Evolutionary conservation across 2,888 invertebrate species (phyloP).

Genomic region (Morpho deidamia): DNA sequence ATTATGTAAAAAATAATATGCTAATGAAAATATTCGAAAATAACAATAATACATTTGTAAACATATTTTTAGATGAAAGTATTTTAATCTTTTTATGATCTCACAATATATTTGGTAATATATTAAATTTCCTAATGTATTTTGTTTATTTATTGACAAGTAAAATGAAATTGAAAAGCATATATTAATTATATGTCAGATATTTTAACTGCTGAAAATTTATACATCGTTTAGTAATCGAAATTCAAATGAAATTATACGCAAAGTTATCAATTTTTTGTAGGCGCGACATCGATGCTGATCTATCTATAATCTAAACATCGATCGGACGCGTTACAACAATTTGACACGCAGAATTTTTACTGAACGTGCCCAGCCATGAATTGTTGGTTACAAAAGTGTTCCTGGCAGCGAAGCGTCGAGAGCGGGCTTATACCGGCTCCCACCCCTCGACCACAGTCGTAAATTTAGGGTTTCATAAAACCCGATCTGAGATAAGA

Average conservation of each 20-base stretch:
- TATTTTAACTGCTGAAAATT: neutral
- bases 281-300: slow-evolving; percentile 14
- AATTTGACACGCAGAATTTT: slow-evolving; percentile 71
- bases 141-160: no score
- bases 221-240: neutral
- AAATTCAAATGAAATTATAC: neutral
- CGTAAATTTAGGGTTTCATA: slow-evolving; percentile 80
- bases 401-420: slow-evolving; percentile 63
- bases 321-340: slow-evolving; percentile 49
- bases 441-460: slow-evolving; percentile 72
- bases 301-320: slow-evolving; percentile 33
- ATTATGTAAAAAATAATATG: no score
- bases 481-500: slow-evolving; percentile 78
- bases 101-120: no score
- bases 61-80: no score
- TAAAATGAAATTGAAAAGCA: no score
- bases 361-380: slow-evolving; percentile 68
- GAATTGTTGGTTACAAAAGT: slow-evolving; percentile 74
- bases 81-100: no score
- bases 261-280: neutral
- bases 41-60: no score
- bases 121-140: no score
- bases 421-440: slow-evolving; percentile 68
- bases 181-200: neutral
- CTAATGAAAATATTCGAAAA: no score